Base-by-base conservation (phyloP, 2,888 invertebrate genomes). In the Phengaris alcon region DNA sequence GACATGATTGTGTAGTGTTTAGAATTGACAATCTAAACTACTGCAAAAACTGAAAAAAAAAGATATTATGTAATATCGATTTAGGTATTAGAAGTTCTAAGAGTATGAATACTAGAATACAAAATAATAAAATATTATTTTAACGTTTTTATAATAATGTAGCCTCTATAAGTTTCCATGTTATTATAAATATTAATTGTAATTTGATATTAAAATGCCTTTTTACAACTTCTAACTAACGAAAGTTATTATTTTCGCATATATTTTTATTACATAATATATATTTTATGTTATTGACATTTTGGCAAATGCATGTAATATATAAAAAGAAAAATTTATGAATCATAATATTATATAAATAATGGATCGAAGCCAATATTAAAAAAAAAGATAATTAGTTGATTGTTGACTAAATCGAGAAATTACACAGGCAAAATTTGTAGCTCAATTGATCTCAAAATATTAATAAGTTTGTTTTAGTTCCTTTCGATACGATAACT, bases 371-470 rank as follows among this genome's bases (percentile, higher is more conserved):
- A 51, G 5, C 51, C 10, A 64, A 64, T 22, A 6, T 51, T 8
- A 51, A 15, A 70, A 51, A 46, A 44, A 13, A 57, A 59, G 15
- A 22, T 59, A 57, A 48, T 15, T 15, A 59, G 13, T 76, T 77
- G 76, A 75, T 73, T 68, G 68, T 68, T 74, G 75, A 82, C 81
- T 83, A 86, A 85, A 86, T 83, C 78, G 85, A 86, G 87, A 84
- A 84, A 80, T 82, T 79, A 82, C 82, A 79, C 82, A 79, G 82
- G 79, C 79, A 77, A 81, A 82, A 80, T 78, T 83, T 84, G 85
- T 86, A 82, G 86, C 84, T 82, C 82, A 83, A 86, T 88, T 89
- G 89, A 89, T 89, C 89, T 89, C 89, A 89, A 86, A 85, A 84
- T 88, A 87, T 86, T 80, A 79, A 77, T 86, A 86, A 88, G 88